Evolutionary conservation across 2,888 invertebrate species (phyloP), one percentile per base, ranked within the genome.

Genomic region (Cetonia aurata): DNA sequence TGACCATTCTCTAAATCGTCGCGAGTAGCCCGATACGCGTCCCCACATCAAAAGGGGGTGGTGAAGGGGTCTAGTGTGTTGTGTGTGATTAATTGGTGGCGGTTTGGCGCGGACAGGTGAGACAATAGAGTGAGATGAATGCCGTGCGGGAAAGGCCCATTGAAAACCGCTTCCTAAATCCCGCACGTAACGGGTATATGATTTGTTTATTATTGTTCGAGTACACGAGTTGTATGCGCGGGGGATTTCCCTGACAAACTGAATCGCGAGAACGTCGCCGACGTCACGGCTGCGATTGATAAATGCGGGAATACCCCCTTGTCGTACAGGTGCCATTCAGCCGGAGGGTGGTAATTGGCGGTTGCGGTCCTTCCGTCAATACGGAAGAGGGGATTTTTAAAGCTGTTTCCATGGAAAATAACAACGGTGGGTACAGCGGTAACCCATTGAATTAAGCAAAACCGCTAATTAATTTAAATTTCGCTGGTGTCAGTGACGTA

Each of bases 41-140:
- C 25, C 25, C 25, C 25, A 25, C 4, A 25, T 25, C 15, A 50
- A 1, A 10, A 10, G 13, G 44, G 53, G 37, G 33, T 15, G 42
- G 42, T 17, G 6, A 41, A 12, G 41, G 17, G 42, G 12, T 33
- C 59, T 33, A 44, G 57, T 48, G 67, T 59, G 59, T 37, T 44
- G 46, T 52, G 65, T 52, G 62, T 73, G 73, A 73, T 73, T 73
- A 73, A 73, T 73, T 71, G 73, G 60, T 48, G 55, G 59, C 59
- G 70, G 71, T 60, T 60, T 73, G 73, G 59, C 66, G 55, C 56
- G 50, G 73, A 73, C 73, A 73, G 73, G 73, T 73, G 70, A 67
- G 73, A 73, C 73, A 73, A 73, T 73, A 68, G 72, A 71, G 69
- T 48, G 72, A 72, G 70, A 62, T 67, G 66, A 56, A 66, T 56